A percentile compares a stretch with the other conserved stretches of the same genome.
phyloP scores from a whole-genome alignment of 1,140 invertebrate species.

The Calliphora vicina region DNA sequence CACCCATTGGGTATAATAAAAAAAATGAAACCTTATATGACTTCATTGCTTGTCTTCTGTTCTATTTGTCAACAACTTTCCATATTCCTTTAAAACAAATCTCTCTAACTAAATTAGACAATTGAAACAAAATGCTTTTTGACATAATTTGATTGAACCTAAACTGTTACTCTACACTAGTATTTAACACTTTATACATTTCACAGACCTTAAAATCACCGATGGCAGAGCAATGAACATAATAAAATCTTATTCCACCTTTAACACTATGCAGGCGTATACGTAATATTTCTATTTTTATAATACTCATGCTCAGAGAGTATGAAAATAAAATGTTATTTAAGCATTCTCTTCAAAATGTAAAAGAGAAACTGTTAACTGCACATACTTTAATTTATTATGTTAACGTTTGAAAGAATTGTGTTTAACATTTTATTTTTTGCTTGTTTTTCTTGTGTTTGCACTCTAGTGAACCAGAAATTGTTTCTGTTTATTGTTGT shows the following conservation, averaged over 20 bases:
- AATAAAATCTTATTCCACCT: too few relatives aligned
- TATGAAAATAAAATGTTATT: background rate
- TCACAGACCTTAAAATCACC: too few relatives aligned
- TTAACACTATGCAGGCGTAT: background rate
- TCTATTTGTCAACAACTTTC: too few relatives aligned
- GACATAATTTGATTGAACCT: background rate
- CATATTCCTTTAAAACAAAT: too few relatives aligned
- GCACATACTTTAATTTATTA: background rate
- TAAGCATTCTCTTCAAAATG: background rate
- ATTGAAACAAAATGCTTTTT: background rate
- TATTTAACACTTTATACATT: too few relatives aligned
- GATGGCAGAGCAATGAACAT: too few relatives aligned
- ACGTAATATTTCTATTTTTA: background rate
- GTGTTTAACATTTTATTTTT: background rate
- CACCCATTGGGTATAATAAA: too few relatives aligned
- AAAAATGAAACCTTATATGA: too few relatives aligned
- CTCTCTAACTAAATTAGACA: background rate
- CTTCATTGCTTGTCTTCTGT: too few relatives aligned
- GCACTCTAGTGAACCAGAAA: background rate
- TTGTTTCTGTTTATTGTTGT: background rate
- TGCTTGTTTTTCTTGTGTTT: background rate
- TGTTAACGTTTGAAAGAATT: background rate
- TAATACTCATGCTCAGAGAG: constrained; percentile 12
- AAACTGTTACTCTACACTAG: background rate
- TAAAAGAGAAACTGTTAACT: background rate